Conservation (phyloP, 2,797 vertebrate species). For the Orientallactaga sibirica region DNA sequence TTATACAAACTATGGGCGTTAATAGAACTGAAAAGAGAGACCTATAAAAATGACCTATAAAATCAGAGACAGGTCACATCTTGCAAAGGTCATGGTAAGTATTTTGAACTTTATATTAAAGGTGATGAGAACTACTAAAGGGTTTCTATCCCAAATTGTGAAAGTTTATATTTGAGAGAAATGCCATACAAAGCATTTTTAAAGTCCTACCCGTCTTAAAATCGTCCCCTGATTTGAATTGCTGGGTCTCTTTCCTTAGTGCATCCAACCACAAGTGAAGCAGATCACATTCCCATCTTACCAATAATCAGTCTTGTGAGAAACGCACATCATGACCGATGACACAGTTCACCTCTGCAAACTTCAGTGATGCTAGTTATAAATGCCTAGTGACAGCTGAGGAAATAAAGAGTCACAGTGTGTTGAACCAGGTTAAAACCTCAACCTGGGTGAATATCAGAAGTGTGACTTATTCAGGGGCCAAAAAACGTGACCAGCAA, state of each 20-base stretch:
- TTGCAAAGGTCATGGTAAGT: background rate
- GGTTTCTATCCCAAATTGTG: background rate
- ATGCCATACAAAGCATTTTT: background rate
- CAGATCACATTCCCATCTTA: background rate
- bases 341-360: slow-evolving; percentile 41
- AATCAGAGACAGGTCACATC: too few species aligned
- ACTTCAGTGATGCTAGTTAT: slow-evolving; percentile 11
- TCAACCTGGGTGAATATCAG: slow-evolving; percentile 55
- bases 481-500: background rate
- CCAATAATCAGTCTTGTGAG: background rate
- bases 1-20: background rate
- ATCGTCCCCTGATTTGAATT: background rate
- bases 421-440: slow-evolving; percentile 50
- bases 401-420: slow-evolving; percentile 29
- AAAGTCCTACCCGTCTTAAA: background rate
- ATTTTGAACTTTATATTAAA: background rate
- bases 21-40: background rate
- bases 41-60: too few species aligned
- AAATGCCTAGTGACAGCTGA: slow-evolving; percentile 38
- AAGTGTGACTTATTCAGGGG: background rate
- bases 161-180: background rate
- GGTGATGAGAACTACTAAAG: background rate
- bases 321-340: background rate
- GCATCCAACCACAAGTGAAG: background rate
- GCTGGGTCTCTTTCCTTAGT: background rate